Evolutionary conservation across 2,888 invertebrate genomes (phyloP), one percentile per base, ranked within the genome.

Genomic region (Argyresthia albistria): DNA sequence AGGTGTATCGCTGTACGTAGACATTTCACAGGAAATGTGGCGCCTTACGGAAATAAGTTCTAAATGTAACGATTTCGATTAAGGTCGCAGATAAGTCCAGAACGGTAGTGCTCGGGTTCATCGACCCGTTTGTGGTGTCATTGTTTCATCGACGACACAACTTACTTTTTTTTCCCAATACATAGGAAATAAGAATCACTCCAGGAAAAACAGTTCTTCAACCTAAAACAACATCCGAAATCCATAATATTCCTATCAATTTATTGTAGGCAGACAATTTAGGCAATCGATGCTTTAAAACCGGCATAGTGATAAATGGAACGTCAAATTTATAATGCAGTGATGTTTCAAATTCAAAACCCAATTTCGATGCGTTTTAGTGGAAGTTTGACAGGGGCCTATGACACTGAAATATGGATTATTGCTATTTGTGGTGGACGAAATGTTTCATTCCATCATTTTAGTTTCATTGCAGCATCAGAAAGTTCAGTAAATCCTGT

Each of bases 301-400:
- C 47, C 52, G 53, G 57, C 56, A 57, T 60, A 66, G 67, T 69
- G 69, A 74, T 66, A 60, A 64, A 73, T 70, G 62, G 66, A 67
- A 63, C 56, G 62, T 63, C 65, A 65, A 63, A 59, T 56, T 52
- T 58, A 58, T 56, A 57, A 60, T 62, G 60, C 58, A 61, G 59
- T 9, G n/a, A 25, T 10, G 16, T 39, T 8, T 53, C 25, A 2
- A 25, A 25, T 25, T 25, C 25, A 25, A 25, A 25, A n/a, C n/a
- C 43, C 35, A 47, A 25, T 46, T 11, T 36, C 37, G 14, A 59
- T 59, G 55, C 54, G 15, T 48, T 36, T 46, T 35, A 11, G 12
- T 25, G 12, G 11, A 3, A 14, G 35, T 36, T 35, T n/a, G 39
- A 39, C 39, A n/a, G 39, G 35, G n/a, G 11, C 8, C n/a, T 55